These are phyloP conservation scores for Aplysina aerophoba DNA, from an alignment of 37 sponge, comb jelly and placozoan genomes.

Conservation along the genomic window DNA sequence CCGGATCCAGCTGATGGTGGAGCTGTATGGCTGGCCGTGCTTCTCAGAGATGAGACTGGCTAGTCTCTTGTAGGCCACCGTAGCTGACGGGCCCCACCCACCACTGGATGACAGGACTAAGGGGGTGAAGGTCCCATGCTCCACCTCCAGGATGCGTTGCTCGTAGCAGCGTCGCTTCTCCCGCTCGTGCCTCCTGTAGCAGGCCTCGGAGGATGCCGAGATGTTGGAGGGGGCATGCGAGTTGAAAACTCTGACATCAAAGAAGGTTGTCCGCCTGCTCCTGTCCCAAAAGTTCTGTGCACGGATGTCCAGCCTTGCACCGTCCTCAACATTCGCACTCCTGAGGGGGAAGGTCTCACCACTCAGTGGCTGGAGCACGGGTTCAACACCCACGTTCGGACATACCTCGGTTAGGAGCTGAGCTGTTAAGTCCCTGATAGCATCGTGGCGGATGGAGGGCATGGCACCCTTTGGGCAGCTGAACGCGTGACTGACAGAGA, in stretches of 20 bases:
- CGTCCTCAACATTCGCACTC: background rate
- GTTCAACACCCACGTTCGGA: constrained; percentile 14
- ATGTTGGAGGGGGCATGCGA: background rate
- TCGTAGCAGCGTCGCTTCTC: background rate
- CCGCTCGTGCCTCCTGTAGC: constrained; percentile 6
- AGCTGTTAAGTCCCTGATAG: constrained; percentile 4
- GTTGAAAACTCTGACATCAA: constrained; percentile 15
- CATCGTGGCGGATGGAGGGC: constrained; percentile 20
- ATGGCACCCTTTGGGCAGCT: constrained; percentile 22
- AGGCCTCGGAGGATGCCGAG: background rate
- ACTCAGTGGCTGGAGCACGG: background rate
- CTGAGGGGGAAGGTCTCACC: constrained; percentile 8
- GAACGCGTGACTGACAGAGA: constrained; percentile 15
- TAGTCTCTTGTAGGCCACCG: background rate
- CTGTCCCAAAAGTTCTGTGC: constrained; percentile 17
- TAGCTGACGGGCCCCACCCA: constrained; percentile 5
- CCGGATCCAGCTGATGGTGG: no score
- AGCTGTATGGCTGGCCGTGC: background rate
- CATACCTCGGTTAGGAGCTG: constrained; percentile 12
- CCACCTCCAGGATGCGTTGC: background rate
- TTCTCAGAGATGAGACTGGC: constrained; percentile 1
- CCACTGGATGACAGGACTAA: background rate
- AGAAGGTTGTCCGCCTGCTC: background rate
- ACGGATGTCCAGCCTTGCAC: background rate
- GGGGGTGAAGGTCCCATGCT: constrained; percentile 19